Conservation (phyloP, 2,113 vertebrate genomes). For the Grantiella picta region DNA sequence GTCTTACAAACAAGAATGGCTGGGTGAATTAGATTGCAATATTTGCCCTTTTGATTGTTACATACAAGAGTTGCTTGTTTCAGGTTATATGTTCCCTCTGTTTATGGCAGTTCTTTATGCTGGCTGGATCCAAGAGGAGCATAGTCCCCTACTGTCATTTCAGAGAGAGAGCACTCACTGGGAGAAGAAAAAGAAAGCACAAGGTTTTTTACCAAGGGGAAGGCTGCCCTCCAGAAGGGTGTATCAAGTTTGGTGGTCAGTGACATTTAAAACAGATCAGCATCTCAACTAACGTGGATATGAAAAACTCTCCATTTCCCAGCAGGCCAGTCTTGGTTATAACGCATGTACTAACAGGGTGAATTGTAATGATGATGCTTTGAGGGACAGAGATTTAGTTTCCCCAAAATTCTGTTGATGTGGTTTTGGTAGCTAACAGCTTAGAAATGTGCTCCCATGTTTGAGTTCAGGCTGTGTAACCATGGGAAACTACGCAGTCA, state of each 20-base stretch:
- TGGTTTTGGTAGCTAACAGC: neutral
- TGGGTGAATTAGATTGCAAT: neutral
- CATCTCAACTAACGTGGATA: neutral
- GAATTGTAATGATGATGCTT: neutral
- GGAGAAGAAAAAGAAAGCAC: neutral
- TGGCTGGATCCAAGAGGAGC: neutral
- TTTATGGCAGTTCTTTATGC: neutral
- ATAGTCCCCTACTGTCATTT: neutral
- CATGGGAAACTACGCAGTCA: rapidly evolving
- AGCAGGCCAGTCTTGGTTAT: neutral
- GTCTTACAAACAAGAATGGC: neutral
- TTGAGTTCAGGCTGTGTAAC: neutral
- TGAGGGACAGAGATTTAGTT: neutral
- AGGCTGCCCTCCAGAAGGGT: neutral
- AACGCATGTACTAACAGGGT: neutral
- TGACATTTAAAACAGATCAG: neutral
- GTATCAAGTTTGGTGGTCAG: neutral
- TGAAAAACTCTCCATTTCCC: neutral
- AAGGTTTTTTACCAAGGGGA: neutral
- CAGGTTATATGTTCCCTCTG: neutral
- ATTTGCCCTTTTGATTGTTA: neutral
- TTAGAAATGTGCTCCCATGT: neutral
- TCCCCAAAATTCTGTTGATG: neutral
- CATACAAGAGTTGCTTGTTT: neutral
- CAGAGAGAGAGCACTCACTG: neutral